phyloP scores from a whole-genome alignment of 2,888 invertebrate genomes.

The Acrobasis suavella region DNA sequence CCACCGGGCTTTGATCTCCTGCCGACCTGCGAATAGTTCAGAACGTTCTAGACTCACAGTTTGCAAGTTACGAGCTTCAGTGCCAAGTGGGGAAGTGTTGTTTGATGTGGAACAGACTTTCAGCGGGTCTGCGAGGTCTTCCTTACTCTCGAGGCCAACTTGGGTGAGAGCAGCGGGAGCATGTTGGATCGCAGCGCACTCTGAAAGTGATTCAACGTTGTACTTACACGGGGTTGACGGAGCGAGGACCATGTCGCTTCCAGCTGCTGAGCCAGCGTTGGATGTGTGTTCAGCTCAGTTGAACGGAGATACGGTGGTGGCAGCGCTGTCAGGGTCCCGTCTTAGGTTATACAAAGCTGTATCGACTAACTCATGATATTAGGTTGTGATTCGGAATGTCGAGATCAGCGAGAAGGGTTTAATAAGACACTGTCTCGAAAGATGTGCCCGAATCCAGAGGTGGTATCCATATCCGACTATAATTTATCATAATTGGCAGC shows the following conservation, averaged over 20 bases:
- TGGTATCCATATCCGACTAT: no score
- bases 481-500: no score
- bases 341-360: constrained; percentile 84
- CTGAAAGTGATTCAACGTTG: constrained; percentile 86
- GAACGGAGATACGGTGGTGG: constrained; percentile 80
- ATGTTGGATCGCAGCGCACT: constrained; percentile 87
- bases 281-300: constrained; percentile 85
- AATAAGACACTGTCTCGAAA: no score
- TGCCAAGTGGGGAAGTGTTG: constrained; percentile 67
- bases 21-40: constrained; percentile 82
- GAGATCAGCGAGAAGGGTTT: background rate
- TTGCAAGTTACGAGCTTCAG: constrained; percentile 61
- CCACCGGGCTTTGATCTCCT: constrained; percentile 86
- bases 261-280: constrained; percentile 85
- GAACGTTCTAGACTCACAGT: constrained; percentile 66
- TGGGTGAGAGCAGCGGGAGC: constrained; percentile 82
- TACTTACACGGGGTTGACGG: constrained; percentile 84
- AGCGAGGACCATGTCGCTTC: constrained; percentile 73
- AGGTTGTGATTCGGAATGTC: background rate
- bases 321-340: constrained; percentile 85
- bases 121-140: constrained; percentile 85
- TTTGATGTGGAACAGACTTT: constrained; percentile 84
- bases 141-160: constrained; percentile 85
- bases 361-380: constrained; percentile 45
- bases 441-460: no score